A percentile compares a stretch with the other conserved stretches of the same genome.
phyloP scores from a whole-genome alignment of 2,888 invertebrate genomes.

The Artemia sinica region DNA sequence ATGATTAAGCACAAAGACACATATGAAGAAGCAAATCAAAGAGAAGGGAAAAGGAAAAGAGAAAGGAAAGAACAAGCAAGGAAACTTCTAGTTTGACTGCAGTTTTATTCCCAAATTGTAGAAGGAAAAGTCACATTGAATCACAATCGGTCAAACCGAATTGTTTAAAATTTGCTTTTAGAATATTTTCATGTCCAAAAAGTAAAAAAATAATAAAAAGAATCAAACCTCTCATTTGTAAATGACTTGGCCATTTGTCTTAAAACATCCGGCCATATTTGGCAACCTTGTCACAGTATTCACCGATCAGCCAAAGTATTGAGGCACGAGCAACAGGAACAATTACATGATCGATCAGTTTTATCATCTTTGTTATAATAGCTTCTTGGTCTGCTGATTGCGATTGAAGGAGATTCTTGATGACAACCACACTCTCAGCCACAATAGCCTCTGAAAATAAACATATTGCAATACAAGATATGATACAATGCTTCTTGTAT shows the following conservation, averaged over 20 bases:
- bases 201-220: not conserved
- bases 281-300: constrained; percentile 65
- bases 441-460: constrained; percentile 58
- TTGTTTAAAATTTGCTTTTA: constrained; percentile 12
- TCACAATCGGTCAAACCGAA: constrained; percentile 6
- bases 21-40: no score
- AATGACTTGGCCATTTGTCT: constrained; percentile 75
- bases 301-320: constrained; percentile 81
- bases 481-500: no score
- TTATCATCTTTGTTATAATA: constrained; percentile 71
- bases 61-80: constrained; percentile 7
- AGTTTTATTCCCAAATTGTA: no score
- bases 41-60: not conserved
- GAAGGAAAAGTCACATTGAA: no score
- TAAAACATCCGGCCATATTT: constrained; percentile 70
- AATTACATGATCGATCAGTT: constrained; percentile 60
- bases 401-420: constrained; percentile 57
- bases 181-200: not conserved
- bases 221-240: constrained; percentile 51
- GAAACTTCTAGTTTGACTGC: not conserved
- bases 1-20: no score
- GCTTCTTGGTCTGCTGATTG: constrained; percentile 67
- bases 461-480: no score
- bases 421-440: constrained; percentile 77
- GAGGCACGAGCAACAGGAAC: constrained; percentile 74